These are phyloP conservation scores for Dynastes maya DNA, from an alignment of 2,888 invertebrate species.

Conservation along the genomic window DNA sequence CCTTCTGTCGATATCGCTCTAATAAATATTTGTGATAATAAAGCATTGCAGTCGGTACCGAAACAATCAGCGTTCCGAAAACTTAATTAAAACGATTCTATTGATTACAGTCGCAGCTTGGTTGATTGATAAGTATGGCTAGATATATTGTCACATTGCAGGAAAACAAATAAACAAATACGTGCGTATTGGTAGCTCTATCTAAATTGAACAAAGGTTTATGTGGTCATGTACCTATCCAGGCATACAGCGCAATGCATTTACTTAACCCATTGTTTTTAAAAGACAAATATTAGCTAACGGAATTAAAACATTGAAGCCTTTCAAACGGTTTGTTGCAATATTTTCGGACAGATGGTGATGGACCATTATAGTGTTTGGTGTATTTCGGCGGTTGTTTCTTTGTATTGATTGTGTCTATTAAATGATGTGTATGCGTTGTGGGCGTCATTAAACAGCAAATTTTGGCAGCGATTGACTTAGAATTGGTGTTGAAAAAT, in stretches of 20 bases:
- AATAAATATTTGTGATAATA: slow-evolving; percentile 10
- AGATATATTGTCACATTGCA: background rate
- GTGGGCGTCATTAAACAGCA: too few relatives aligned
- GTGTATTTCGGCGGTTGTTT: too few relatives aligned
- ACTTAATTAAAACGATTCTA: slow-evolving; percentile 14
- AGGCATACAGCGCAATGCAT: background rate
- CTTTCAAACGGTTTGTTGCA: too few relatives aligned
- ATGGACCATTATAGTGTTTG: too few relatives aligned
- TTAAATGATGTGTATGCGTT: too few relatives aligned
- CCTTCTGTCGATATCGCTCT: background rate
- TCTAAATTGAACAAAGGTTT: too few relatives aligned
- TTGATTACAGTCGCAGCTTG: background rate
- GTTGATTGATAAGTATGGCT: slow-evolving; percentile 1
- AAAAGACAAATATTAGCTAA: background rate
- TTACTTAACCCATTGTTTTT: background rate
- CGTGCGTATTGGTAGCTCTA: background rate
- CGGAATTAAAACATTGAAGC: background rate
- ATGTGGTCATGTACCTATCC: too few relatives aligned
- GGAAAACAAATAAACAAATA: slow-evolving; percentile 16
- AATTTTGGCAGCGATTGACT: too few relatives aligned
- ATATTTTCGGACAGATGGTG: too few relatives aligned
- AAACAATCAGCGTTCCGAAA: slow-evolving; percentile 3
- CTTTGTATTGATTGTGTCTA: too few relatives aligned
- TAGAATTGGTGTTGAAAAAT: too few relatives aligned
- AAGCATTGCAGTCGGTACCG: background rate